Base-by-base conservation (phyloP, 2,888 invertebrate species). In the Noctua janthe region DNA sequence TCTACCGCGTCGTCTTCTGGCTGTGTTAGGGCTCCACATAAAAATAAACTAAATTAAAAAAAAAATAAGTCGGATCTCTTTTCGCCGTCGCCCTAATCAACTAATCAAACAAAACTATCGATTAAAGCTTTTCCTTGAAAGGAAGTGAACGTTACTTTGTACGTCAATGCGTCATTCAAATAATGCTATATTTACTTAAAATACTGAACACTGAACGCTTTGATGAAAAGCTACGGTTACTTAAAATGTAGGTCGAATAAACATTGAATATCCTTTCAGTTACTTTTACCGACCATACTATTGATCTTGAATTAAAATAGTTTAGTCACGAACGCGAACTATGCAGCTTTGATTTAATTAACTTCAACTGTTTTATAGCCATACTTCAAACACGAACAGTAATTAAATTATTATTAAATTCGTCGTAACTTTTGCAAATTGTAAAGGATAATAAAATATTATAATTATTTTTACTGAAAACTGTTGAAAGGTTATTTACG, bases 151-250 rank as follows among this genome's bases (percentile, higher is more conserved):
- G 85, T 88, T 86, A 88, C 88, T 91, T 87, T 88, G 84, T 90
- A 84, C 90, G 90, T 92, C 92, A 90, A 92, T 93, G 88, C 87
- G 78, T 86, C 82, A 88, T 86, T 85, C 85, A 89, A 90, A 91
- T 91, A 91, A 88, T 80, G 81, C 80, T 86, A 88, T 87, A 87
- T 91, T 91, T 92, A 87, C 76, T 80, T 85, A 85, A 86, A 87
- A 87, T 87, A 67, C 87, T 82, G 67, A 80, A 83, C 77, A 85
- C 82, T 80, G 74, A 85, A 87, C 84, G 75, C 89, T 91, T 91
- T 91, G 88, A 90, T 89, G 87, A 76, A 29, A 74, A 87, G 78
- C 85, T 85, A 80, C 56, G 76, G 87, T 89, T 88, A 84, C 87
- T 85, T 84, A 80, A 88, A 86, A 90, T 87, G 80, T 89, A 88